A percentile compares a stretch with the other conserved stretches of the same genome.
Evolutionary conservation across 2,888 invertebrate genomes (phyloP).

Genomic region (Barypeithes pellucidus): DNA sequence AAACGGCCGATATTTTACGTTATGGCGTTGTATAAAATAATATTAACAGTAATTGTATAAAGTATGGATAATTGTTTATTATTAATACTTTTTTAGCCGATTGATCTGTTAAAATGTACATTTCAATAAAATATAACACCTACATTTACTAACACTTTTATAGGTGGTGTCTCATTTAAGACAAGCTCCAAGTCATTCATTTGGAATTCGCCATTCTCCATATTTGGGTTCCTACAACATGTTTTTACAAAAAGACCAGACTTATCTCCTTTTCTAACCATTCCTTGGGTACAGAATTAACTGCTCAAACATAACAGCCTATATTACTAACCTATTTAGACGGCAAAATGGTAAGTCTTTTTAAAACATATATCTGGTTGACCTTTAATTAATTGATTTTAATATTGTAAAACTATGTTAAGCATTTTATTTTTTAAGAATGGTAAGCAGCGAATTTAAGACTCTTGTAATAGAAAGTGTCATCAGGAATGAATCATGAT

Average conservation of each 20-base stretch:
- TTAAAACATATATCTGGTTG: background rate
- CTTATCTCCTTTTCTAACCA: conserved; percentile 63
- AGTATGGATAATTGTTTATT: too few species aligned
- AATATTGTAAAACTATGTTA: too few species aligned
- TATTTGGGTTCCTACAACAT: conserved; percentile 73
- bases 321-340: conserved; percentile 15
- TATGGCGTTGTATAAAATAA: background rate
- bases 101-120: background rate
- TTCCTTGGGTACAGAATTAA: conserved; percentile 15
- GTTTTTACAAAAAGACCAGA: conserved; percentile 64
- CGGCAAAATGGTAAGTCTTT: conserved; percentile 25
- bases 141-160: conserved; percentile 26
- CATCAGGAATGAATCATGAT: too few species aligned
- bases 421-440: too few species aligned
- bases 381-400: background rate
- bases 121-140: background rate
- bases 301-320: conserved; percentile 18
- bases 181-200: conserved; percentile 82
- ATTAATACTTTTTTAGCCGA: too few species aligned
- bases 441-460: too few species aligned
- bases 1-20: too few species aligned
- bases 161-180: conserved; percentile 74
- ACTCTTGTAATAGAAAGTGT: too few species aligned
- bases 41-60: background rate
- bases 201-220: conserved; percentile 85